Percentiles rank a stretch among this genome's conserved stretches.
phyloP scores from a whole-genome alignment of 2,888 invertebrate genomes.

The Eumerus sabulonum region DNA sequence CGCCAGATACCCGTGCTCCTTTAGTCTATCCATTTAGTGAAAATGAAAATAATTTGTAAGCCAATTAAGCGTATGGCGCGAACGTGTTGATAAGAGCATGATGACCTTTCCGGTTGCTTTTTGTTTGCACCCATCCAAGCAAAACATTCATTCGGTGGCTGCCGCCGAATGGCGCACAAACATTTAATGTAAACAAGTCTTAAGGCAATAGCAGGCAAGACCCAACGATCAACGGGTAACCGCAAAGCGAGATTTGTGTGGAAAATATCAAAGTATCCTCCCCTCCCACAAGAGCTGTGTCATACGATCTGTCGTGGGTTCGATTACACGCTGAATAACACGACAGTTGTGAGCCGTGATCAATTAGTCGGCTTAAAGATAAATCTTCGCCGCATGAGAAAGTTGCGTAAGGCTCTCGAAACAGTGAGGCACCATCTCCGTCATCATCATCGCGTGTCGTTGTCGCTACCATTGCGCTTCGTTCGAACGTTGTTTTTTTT shows the following conservation, averaged over 20 bases:
- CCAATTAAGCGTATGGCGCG: slow-evolving; percentile 34
- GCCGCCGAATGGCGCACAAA: slow-evolving; percentile 28
- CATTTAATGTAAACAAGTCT: slow-evolving; percentile 56
- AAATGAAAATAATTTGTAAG: too few species aligned
- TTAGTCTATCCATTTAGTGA: too few species aligned
- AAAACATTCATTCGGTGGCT: slow-evolving; percentile 10
- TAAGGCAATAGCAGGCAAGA: slow-evolving; percentile 13
- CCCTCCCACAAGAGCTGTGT: slow-evolving; percentile 17
- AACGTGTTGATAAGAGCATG: slow-evolving; percentile 29
- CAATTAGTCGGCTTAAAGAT: slow-evolving; percentile 66
- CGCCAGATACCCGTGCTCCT: too few species aligned
- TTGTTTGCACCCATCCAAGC: slow-evolving; percentile 32
- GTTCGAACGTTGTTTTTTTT: too few species aligned
- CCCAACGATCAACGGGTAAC: too few species aligned
- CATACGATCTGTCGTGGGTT: slow-evolving; percentile 65
- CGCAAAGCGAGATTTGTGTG: slow-evolving; percentile 19
- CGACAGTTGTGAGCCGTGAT: slow-evolving; percentile 67
- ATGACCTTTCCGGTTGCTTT: slow-evolving; percentile 42
- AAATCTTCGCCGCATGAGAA: slow-evolving; percentile 67
- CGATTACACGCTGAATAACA: slow-evolving; percentile 67
- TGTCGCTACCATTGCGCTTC: too few species aligned
- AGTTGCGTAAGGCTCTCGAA: slow-evolving; percentile 60
- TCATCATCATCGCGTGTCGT: neutral
- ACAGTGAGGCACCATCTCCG: neutral
- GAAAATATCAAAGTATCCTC: slow-evolving; percentile 64